Conservation (phyloP, 2,113 vertebrate species). For the Eulemur rufifrons region DNA sequence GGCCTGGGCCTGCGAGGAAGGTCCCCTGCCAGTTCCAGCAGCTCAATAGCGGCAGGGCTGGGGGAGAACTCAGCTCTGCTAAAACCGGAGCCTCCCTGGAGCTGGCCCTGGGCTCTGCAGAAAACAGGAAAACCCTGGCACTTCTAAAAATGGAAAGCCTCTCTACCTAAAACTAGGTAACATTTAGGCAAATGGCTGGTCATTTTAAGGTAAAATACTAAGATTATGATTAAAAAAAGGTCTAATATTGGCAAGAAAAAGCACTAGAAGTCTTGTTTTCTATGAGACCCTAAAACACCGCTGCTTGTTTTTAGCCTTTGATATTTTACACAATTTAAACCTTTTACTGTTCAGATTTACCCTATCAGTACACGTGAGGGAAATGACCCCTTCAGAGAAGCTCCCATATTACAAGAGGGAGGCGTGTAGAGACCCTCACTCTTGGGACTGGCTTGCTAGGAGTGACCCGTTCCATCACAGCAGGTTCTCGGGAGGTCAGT, state of each 20-base stretch:
- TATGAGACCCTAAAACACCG: neutral
- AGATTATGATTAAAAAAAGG: neutral
- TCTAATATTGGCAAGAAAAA: neutral
- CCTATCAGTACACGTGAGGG: neutral
- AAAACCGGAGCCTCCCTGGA: neutral
- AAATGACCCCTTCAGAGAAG: neutral
- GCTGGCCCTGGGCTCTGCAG: neutral
- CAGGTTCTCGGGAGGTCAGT: neutral
- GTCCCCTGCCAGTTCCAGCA: no score
- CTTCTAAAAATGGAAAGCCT: neutral
- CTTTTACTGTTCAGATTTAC: neutral
- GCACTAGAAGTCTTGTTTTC: neutral
- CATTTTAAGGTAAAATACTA: neutral
- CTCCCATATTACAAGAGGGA: neutral
- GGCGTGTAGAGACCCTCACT: accelerated
- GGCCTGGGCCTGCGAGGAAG: neutral
- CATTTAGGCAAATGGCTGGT: neutral
- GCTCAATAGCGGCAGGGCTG: neutral
- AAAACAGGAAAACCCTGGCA: neutral
- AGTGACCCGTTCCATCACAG: neutral
- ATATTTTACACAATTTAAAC: neutral
- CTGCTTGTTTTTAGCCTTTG: neutral
- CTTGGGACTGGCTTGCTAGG: neutral
- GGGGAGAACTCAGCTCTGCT: neutral
- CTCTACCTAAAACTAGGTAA: neutral